Evolutionary conservation across 2,888 invertebrate genomes (phyloP).

Genomic region (Leucophora obtusa): DNA sequence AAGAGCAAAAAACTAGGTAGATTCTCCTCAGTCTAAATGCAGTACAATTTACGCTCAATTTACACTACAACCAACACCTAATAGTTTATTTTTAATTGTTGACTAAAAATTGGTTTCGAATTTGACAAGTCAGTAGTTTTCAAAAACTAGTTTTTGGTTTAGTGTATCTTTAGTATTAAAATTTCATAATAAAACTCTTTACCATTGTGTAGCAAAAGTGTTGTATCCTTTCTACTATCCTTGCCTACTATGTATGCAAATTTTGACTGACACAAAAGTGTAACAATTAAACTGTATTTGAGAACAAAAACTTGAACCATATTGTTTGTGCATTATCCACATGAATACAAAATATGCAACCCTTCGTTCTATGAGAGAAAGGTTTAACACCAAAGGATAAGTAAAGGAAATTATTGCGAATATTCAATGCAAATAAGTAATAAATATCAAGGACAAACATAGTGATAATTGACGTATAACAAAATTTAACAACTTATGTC

Average conservation of each 20-base stretch:
- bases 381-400: constrained; percentile 9
- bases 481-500: constrained; percentile 32
- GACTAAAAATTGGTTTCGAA: no score
- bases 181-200: no score
- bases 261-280: constrained; percentile 36
- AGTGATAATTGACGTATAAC: constrained; percentile 46
- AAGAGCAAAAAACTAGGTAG: no score
- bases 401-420: constrained; percentile 26
- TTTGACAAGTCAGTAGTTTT: no score
- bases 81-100: no score
- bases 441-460: constrained; percentile 42
- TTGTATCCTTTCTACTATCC: constrained; percentile 22
- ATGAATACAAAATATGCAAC: constrained; percentile 22
- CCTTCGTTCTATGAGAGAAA: constrained; percentile 14
- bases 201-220: neutral
- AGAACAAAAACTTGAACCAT: neutral
- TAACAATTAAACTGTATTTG: constrained; percentile 19
- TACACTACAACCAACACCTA: no score
- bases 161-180: no score
- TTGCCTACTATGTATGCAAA: constrained; percentile 26
- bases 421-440: constrained; percentile 29
- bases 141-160: no score
- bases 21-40: no score
- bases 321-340: neutral
- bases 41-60: no score